phyloP scores from a whole-genome alignment of 2,113 vertebrate species.

The Psettodes erumei region DNA sequence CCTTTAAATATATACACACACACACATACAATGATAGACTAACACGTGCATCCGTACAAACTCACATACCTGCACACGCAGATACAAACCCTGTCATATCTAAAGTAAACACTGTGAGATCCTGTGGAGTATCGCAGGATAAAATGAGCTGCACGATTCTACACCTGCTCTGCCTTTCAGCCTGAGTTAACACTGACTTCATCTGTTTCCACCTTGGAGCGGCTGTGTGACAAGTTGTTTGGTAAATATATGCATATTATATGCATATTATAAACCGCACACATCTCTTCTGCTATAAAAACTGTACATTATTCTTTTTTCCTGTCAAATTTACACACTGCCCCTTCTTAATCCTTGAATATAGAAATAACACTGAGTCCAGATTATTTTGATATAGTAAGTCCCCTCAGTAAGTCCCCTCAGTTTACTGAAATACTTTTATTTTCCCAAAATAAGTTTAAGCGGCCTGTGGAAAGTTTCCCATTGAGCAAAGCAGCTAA shows the following conservation, averaged over 20 bases:
- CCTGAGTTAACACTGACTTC: neutral
- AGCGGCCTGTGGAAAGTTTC: no score
- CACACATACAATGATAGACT: neutral
- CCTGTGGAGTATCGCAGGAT: neutral
- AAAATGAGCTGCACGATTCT: neutral
- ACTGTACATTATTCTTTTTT: neutral
- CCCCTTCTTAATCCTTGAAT: neutral
- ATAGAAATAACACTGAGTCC: neutral
- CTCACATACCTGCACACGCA: neutral
- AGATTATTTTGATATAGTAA: neutral
- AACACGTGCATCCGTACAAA: neutral
- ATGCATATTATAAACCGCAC: neutral
- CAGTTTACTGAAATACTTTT: neutral
- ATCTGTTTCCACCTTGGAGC: neutral
- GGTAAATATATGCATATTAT: neutral
- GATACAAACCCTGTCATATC: neutral
- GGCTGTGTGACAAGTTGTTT: neutral
- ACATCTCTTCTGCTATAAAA: neutral
- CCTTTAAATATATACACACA: neutral
- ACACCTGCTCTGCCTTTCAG: neutral
- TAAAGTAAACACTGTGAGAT: conserved; percentile 1
- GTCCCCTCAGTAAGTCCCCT: neutral
- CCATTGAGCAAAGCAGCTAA: neutral
- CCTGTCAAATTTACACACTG: neutral
- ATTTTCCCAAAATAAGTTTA: neutral